Conservation (phyloP, 2,888 invertebrate genomes). For the Andrena camellia region DNA sequence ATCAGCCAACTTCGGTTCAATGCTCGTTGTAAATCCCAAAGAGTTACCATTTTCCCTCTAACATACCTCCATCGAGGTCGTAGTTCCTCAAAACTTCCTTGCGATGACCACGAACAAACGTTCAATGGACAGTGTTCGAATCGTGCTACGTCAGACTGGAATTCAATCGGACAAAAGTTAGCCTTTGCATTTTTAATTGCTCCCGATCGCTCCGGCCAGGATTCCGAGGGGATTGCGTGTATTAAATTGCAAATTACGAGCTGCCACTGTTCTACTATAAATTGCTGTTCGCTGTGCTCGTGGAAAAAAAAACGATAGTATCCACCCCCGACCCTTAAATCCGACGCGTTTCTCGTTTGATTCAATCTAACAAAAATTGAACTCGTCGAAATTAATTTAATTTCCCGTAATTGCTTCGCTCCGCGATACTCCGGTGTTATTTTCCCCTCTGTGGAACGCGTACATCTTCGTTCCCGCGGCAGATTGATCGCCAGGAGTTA, state of each 20-base stretch:
- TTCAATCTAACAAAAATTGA: conserved; percentile 33
- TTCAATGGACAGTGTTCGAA: neutral
- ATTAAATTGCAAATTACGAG: conserved; percentile 36
- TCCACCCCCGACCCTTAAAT: no score
- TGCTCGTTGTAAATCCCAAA: conserved; percentile 35
- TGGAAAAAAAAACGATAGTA: conserved; percentile 3
- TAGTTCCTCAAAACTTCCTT: neutral
- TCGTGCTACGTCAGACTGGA: neutral
- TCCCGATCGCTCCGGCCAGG: neutral
- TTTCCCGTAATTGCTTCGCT: conserved; percentile 8
- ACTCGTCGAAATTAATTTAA: conserved; percentile 23
- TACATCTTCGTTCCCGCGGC: neutral
- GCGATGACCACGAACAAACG: neutral
- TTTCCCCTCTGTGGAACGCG: neutral
- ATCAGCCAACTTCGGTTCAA: conserved; percentile 37
- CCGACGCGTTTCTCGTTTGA: conserved; percentile 19
- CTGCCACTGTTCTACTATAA: conserved; percentile 4
- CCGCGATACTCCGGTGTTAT: neutral
- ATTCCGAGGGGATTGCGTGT: neutral
- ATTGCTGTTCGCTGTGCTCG: conserved; percentile 10
- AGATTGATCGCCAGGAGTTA: neutral
- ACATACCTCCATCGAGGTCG: neutral
- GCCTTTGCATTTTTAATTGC: conserved; percentile 6
- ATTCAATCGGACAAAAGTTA: neutral
- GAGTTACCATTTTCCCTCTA: conserved; percentile 2